Base-by-base conservation (phyloP, 2,113 vertebrate genomes). In the Polyodon spathula region DNA sequence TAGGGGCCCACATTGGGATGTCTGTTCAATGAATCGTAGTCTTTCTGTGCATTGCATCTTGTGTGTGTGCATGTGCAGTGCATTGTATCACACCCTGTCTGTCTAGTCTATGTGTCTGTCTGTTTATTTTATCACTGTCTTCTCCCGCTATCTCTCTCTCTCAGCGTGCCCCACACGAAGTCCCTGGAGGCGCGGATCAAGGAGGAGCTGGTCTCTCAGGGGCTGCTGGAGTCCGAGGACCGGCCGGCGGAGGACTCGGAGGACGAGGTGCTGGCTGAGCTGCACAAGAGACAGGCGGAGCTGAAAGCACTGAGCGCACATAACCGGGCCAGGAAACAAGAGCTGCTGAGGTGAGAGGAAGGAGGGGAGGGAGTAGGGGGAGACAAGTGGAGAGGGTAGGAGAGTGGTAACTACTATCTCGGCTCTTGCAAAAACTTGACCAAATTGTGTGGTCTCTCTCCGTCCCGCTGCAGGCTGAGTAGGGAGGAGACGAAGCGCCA, bases 141-240 rank as follows among this genome's bases (percentile, higher is more conserved):
- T n/a, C n/a, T n/a, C n/a, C 8, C 58, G 37, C 8, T 4, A 14
- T 48, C 10, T 1, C 0, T 15, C 37, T 16, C 0, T 41, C 38
- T 3, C 81, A 99, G 96, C 0, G 96, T 97, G 51, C 95, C 95
- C 0, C 95, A 99, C 71, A 98, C 96, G 1, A 96, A 96, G 58
- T 97, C 95, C 0, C 76, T 99, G 68, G 96, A 99, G 73, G 92
- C 90, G 1, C 88, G 96, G 42, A 97, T 99, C 76, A 97, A 96
- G 74, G 96, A 99, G 76, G 96, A 99, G 81, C 82, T 99, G 74
- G 90, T 98, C 0, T 89, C 94, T 8, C 96, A 99, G 76, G 96
- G 96, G 16, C 78, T 99, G 60, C 81, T 99, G 78, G 95, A 98
- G 66, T 93, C 93, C 0, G 95, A 98, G 69, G 95, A 98, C 74